Base-by-base conservation (phyloP, 2,888 invertebrate genomes). In the Metacarcinus magister region DNA sequence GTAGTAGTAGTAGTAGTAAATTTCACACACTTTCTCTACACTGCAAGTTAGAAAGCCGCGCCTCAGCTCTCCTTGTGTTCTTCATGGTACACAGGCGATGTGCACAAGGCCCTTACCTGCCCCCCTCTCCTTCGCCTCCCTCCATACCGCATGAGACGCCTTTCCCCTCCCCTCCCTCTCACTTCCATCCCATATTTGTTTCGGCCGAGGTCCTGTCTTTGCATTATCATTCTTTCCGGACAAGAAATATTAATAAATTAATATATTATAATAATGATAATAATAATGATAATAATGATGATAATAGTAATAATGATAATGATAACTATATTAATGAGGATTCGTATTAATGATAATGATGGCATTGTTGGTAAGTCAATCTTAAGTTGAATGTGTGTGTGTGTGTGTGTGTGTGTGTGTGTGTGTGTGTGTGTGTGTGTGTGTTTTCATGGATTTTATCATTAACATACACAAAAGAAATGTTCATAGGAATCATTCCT, bases 331-430 rank as follows among this genome's bases (percentile, higher is more conserved):
- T 4, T 46, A 10, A 46, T 46, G n/a, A n/a, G n/a, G n/a, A n/a
- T n/a, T n/a, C n/a, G 39, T 39, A 39, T 1, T 39, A 39, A 39
- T 39, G 39, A 39, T 39, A 39, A 39, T 39, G 39, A 39, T 39
- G 39, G 39, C 39, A 39, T 39, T 39, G 39, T 39, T 39, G 39
- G 39, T 39, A 39, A 39, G 39, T 39, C 39, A 1, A 39, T 39
- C 39, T 1, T 54, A 16, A 13, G 54, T 54, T 89, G 19, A 0
- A 1, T 89, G 23, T 39, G 44, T 39, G 44, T 90, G 44, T 90
- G 44, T 90, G 44, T 90, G 44, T 90, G 44, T 90, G 44, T 90
- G 44, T 39, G 44, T 90, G 44, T 39, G 44, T 90, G 44, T 87
- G 39, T 87, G 16, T 87, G 39, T 87, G 39, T 87, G 39, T 87